Evolutionary conservation across 2,797 vertebrate species (phyloP).

Genomic region (Sebastiscus tertius): DNA sequence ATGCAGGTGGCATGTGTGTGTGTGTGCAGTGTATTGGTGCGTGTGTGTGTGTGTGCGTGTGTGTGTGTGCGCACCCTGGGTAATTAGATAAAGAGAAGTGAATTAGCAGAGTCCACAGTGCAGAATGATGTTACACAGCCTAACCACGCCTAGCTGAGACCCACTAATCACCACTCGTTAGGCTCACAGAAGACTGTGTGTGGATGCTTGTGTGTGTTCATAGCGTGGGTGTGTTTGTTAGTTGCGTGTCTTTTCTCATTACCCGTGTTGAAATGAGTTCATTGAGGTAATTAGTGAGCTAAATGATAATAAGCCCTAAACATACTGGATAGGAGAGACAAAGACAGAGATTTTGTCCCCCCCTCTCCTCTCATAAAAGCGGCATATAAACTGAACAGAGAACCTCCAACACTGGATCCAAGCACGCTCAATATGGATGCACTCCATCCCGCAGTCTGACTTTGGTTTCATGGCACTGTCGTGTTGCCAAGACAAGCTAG

Average conservation of each 20-base stretch:
- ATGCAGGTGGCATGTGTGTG: slow-evolving; percentile 46
- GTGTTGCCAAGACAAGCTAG: slow-evolving; percentile 44
- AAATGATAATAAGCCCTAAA: slow-evolving; percentile 62
- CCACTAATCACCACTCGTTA: slow-evolving; percentile 94
- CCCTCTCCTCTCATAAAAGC: not conserved
- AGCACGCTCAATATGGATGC: not conserved
- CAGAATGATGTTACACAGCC: slow-evolving; percentile 87
- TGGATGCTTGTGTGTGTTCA: slow-evolving; percentile 47
- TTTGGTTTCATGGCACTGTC: slow-evolving; percentile 24
- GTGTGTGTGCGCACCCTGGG: slow-evolving; percentile 78
- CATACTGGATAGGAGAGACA: slow-evolving; percentile 18
- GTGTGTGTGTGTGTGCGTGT: slow-evolving; percentile 65
- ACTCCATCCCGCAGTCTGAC: slow-evolving; percentile 25
- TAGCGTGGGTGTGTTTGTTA: slow-evolving; percentile 26
- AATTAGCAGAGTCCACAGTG: slow-evolving; percentile 93
- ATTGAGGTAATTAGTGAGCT: slow-evolving; percentile 76
- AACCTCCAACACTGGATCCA: not conserved
- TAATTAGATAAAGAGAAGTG: slow-evolving; percentile 94
- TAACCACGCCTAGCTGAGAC: slow-evolving; percentile 83
- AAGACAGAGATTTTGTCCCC: not conserved
- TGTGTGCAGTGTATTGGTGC: slow-evolving; percentile 6
- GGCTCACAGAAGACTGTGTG: slow-evolving; percentile 68
- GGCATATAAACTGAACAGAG: not conserved
- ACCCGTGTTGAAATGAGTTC: slow-evolving; percentile 64
- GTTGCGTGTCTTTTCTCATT: slow-evolving; percentile 50